phyloP scores from a whole-genome alignment of 2,797 vertebrate species.

The Rhinogobio ventralis region DNA sequence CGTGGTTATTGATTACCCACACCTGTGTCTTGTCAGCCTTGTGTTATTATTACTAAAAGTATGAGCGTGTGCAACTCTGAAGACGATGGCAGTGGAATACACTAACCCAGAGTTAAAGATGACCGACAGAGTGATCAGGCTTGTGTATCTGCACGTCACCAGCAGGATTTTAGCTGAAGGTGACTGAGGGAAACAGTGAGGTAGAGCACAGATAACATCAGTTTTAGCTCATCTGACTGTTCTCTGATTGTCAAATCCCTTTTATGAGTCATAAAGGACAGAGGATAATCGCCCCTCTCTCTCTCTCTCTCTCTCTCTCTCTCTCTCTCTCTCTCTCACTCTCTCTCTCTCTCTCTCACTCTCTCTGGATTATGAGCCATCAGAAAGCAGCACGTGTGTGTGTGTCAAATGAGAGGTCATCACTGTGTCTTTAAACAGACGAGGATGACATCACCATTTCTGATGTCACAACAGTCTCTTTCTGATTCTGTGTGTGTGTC shows the following conservation, averaged over 20 bases:
- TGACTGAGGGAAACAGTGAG: neutral
- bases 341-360: neutral
- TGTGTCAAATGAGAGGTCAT: neutral
- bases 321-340: neutral
- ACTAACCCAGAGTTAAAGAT: neutral
- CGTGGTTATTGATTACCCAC: neutral
- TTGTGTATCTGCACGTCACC: neutral
- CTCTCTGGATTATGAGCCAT: neutral
- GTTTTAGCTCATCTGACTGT: neutral
- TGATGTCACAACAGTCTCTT: neutral
- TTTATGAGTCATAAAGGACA: neutral
- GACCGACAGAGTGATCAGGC: neutral
- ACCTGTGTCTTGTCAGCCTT: neutral
- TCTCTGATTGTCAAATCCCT: conserved; percentile 19
- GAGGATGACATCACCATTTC: neutral
- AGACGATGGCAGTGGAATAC: neutral
- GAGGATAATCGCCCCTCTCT: neutral
- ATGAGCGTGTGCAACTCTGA: neutral
- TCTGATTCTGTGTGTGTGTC: neutral
- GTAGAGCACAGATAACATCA: neutral
- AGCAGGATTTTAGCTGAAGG: neutral
- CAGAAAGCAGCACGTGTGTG: neutral
- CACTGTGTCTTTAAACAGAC: neutral
- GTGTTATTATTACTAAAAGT: neutral
- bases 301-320: neutral